phyloP scores from a whole-genome alignment of 2,888 invertebrate genomes.

The Polymixis lichenea region DNA sequence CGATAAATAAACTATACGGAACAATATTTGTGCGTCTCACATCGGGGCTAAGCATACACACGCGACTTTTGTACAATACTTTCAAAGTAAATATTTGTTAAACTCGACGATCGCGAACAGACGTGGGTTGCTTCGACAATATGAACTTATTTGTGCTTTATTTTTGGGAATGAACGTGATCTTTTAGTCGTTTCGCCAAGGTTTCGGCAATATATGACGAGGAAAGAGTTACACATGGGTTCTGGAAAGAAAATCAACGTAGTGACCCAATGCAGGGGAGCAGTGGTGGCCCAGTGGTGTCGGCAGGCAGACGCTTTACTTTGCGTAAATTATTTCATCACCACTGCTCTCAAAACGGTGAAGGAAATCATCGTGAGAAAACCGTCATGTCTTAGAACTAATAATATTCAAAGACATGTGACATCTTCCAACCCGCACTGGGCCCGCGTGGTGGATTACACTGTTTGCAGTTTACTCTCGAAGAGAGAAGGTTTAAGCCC shows the following conservation, averaged over 20 bases:
- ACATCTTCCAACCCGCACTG: too few species aligned
- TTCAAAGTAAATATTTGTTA: slow-evolving; percentile 74
- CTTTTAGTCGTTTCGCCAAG: not conserved
- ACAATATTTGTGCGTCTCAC: slow-evolving; percentile 60
- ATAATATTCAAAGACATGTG: too few species aligned
- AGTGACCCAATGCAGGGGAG: too few species aligned
- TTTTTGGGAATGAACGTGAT: slow-evolving; percentile 30
- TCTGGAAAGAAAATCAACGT: not conserved
- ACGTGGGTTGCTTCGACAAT: slow-evolving; percentile 64
- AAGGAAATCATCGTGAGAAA: not conserved
- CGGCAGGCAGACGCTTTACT: not conserved
- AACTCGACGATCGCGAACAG: slow-evolving; percentile 57
- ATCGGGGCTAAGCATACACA: slow-evolving; percentile 69
- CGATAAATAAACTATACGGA: slow-evolving; percentile 58
- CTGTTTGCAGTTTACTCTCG: too few species aligned
- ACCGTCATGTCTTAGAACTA: too few species aligned
- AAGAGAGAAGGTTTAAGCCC: too few species aligned
- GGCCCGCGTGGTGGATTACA: not conserved
- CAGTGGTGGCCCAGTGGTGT: too few species aligned
- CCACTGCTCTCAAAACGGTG: not conserved
- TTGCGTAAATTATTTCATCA: not conserved
- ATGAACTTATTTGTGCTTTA: slow-evolving; percentile 36
- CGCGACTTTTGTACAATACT: slow-evolving; percentile 70
- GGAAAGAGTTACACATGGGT: not conserved
- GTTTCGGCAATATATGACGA: not conserved